Conservation (phyloP, 2,113 vertebrate genomes). For the Halichoerus grypus region DNA sequence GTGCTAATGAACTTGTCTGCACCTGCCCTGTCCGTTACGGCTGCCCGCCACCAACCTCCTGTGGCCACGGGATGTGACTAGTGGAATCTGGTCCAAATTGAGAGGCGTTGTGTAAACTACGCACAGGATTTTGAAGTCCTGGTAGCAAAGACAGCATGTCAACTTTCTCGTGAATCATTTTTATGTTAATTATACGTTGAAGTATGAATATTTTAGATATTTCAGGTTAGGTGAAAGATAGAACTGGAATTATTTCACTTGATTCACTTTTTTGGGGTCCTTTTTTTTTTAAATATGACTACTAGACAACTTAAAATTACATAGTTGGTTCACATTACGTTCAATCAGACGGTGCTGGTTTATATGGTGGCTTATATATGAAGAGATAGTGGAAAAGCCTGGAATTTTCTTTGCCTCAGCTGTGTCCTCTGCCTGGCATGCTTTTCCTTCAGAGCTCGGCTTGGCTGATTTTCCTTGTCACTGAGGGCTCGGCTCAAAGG, state of each 20-base stretch:
- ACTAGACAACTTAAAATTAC: neutral
- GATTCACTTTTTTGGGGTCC: neutral
- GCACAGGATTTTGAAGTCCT: neutral
- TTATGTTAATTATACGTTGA: neutral
- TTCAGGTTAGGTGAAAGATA: neutral
- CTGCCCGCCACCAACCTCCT: neutral
- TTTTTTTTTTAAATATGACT: neutral
- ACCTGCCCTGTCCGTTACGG: rapidly evolving
- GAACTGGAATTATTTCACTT: neutral
- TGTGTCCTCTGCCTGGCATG: neutral
- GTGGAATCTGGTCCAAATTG: neutral
- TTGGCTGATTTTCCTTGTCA: neutral
- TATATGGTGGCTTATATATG: rapidly evolving
- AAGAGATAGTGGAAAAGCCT: neutral
- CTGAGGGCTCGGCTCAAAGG: neutral
- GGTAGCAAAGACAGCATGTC: neutral
- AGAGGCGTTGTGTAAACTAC: neutral
- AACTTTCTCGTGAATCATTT: neutral
- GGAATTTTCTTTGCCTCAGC: neutral
- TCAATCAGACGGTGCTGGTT: rapidly evolving
- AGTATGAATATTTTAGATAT: neutral
- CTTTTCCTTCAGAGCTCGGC: neutral
- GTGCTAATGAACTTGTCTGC: neutral
- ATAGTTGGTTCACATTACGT: neutral
- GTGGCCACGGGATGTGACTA: no score